Evolutionary conservation across 2,888 invertebrate species (phyloP), one percentile per base, ranked within the genome.

Genomic region (Caenorhabditis wallacei): DNA sequence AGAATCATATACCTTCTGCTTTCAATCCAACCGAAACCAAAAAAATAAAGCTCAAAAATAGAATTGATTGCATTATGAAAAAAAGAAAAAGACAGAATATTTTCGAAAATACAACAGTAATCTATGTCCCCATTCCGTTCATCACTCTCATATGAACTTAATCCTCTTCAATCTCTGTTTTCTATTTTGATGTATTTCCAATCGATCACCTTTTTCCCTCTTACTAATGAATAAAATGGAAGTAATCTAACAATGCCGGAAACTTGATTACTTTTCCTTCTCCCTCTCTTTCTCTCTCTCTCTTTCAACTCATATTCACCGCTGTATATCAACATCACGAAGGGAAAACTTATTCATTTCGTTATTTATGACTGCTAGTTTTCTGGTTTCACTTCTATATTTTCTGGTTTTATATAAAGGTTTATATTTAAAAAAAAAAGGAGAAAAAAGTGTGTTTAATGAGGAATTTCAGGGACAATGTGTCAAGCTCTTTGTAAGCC

Each of bases 191-290:
- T 24, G 11, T 53, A 8, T 22, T 53, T 53, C 43, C 37, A 4
- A 40, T 40, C 26, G 46, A n/a, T 46, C 46, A 46, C 46, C 26
- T 64, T 26, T 26, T 11, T 10, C 35, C 46, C 18, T 46, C 18
- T n/a, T 40, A 16, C 11, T 24, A 22, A 26, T 16, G 4, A n/a
- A 64, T 13, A 20, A 13, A 51, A 48, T 64, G 18, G 18, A 48
- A 64, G 51, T 35, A 48, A 70, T 51, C 53, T 20, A 53, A 59
- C 18, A 46, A 70, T 53, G 61, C 24, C 13, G 22, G 43, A 43
- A 72, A 72, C 54, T 53, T 54, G 43, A 72, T 72, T 63, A 63
- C 20, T 72, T 46, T 13, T 18, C n/a, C 63, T 30, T n/a, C n/a
- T n/a, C n/a, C 22, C 30, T 35, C 48, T 40, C 35, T n/a, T 13